These are phyloP conservation scores for Seriola rivoliana DNA, from an alignment of 2,113 vertebrate genomes.

Conservation along the genomic window DNA sequence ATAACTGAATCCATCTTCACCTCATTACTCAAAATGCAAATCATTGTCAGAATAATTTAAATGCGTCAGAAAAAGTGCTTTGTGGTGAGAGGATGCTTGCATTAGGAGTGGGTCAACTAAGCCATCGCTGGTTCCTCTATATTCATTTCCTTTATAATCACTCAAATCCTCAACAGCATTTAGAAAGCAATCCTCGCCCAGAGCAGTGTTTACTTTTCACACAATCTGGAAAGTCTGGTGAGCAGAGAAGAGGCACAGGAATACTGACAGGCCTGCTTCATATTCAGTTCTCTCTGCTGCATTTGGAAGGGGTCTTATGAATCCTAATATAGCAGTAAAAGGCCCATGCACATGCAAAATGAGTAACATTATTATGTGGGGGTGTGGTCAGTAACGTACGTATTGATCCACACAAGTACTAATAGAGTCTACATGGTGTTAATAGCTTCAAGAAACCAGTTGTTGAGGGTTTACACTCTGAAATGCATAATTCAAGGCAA, in stretches of 20 bases:
- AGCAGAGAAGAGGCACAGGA: slow-evolving; percentile 34
- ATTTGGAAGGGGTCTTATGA: slow-evolving; percentile 43
- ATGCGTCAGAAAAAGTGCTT: slow-evolving; percentile 45
- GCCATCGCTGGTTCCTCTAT: slow-evolving; percentile 50
- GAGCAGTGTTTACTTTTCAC: slow-evolving; percentile 65
- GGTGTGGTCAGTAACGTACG: not conserved
- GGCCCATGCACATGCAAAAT: not conserved
- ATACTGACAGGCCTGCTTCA: slow-evolving; percentile 43
- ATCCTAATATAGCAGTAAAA: slow-evolving; percentile 45
- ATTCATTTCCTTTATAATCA: slow-evolving; percentile 68
- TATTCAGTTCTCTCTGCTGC: slow-evolving; percentile 31
- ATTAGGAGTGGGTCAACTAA: slow-evolving; percentile 57
- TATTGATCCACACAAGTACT: not conserved
- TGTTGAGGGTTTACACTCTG: slow-evolving; percentile 11
- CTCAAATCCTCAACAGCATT: slow-evolving; percentile 69
- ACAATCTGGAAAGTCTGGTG: slow-evolving; percentile 60
- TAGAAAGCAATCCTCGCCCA: slow-evolving; percentile 56
- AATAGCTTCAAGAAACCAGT: slow-evolving; percentile 2
- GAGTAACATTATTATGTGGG: not conserved
- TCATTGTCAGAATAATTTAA: slow-evolving; percentile 36
- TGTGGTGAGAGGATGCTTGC: slow-evolving; percentile 26
- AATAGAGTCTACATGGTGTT: not conserved
- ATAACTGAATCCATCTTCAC: slow-evolving; percentile 17
- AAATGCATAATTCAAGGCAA: slow-evolving; percentile 18
- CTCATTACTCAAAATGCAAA: slow-evolving; percentile 64